A percentile compares a stretch with the other conserved stretches of the same genome.
Evolutionary conservation across 2,888 invertebrate species (phyloP).

Genomic region (Cerceris rybyensis): DNA sequence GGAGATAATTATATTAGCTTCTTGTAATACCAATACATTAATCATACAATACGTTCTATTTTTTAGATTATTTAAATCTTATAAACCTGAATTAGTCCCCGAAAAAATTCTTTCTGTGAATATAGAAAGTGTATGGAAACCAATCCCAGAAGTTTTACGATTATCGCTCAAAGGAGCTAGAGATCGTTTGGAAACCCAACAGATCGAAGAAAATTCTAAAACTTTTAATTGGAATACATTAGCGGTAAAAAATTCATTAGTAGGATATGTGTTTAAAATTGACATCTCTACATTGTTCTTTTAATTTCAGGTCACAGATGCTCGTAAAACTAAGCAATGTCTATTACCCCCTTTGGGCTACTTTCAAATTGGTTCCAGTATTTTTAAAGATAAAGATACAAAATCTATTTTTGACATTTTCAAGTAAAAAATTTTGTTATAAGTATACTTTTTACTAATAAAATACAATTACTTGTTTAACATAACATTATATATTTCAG

Average conservation of each 20-base stretch:
- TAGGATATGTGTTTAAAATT: not conserved
- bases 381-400: slow-evolving; percentile 67
- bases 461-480: slow-evolving; percentile 5
- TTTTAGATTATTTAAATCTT: slow-evolving; percentile 77
- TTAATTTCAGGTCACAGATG: slow-evolving; percentile 19
- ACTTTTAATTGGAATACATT: slow-evolving; percentile 68
- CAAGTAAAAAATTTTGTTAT: slow-evolving; percentile 54
- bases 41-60: slow-evolving; percentile 4
- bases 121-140: slow-evolving; percentile 77
- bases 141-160: slow-evolving; percentile 72
- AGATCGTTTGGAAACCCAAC: slow-evolving; percentile 58
- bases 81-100: slow-evolving; percentile 79
- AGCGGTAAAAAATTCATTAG: slow-evolving; percentile 29
- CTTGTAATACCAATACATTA: not conserved
- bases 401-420: slow-evolving; percentile 76
- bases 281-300: not conserved
- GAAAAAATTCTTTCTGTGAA: slow-evolving; percentile 76
- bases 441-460: not conserved
- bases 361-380: slow-evolving; percentile 74
- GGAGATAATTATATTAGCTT: no score
- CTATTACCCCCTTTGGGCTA: slow-evolving; percentile 76
- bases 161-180: slow-evolving; percentile 72
- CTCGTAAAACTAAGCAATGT: slow-evolving; percentile 51
- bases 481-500: slow-evolving; percentile 52
- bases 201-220: slow-evolving; percentile 29